These are phyloP conservation scores for Pecten maximus DNA, from an alignment of 2,888 invertebrate genomes.

Conservation along the genomic window DNA sequence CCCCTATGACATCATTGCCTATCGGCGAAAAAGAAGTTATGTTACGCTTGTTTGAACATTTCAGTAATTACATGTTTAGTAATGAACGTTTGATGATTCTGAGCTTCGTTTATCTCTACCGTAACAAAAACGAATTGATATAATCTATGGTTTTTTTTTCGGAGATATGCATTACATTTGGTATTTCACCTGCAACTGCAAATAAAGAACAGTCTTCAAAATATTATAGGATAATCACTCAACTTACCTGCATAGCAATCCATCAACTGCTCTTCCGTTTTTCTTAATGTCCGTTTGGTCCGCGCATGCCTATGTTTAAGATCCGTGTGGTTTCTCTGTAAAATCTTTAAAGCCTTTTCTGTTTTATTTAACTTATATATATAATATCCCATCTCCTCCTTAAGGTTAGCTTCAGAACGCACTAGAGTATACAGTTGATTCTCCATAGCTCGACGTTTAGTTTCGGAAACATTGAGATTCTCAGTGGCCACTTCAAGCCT, in stretches of 20 bases:
- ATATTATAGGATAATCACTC: neutral
- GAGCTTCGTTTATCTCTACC: neutral
- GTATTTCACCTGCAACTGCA: too few species aligned
- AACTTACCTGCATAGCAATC: constrained; percentile 75
- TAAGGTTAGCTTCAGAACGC: constrained; percentile 70
- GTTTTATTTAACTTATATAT: constrained; percentile 65
- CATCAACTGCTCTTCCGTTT: constrained; percentile 71
- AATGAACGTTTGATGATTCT: neutral
- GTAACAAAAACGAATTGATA: neutral
- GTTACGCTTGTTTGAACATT: neutral
- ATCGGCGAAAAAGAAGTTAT: neutral
- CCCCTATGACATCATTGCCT: neutral
- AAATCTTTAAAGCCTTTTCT: constrained; percentile 50
- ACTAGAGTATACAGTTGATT: constrained; percentile 66
- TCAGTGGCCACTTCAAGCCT: constrained; percentile 63
- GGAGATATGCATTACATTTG: too few species aligned
- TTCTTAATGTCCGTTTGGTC: constrained; percentile 59
- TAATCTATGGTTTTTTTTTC: too few species aligned
- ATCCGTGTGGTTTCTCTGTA: constrained; percentile 63
- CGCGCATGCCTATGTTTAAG: constrained; percentile 61
- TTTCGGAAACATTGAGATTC: constrained; percentile 58
- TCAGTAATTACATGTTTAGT: neutral
- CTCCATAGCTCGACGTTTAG: constrained; percentile 59
- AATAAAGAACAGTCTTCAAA: neutral
- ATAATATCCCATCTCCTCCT: constrained; percentile 69